Base-by-base conservation (phyloP, 2,113 vertebrate species). In the Hiodon tergisus region DNA sequence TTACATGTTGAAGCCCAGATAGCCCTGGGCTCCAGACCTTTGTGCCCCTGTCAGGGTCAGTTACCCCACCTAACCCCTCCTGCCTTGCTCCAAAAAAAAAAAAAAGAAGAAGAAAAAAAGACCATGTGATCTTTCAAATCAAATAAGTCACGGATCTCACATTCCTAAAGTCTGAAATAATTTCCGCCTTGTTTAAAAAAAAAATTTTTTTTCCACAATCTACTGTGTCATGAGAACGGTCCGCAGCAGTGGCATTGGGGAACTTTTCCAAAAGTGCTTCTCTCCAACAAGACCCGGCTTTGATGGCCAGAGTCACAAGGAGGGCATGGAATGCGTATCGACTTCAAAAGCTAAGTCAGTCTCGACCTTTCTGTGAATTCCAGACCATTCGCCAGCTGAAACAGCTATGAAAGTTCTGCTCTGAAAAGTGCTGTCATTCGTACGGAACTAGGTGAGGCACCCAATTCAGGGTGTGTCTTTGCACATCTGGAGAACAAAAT, bases 121-220 rank as follows among this genome's bases (percentile, higher is more conserved):
- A 85, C 88, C 91, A 89, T 85, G 85, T 89, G 87, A 85, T 87
- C 89, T 77, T 31, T 87, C 13, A 48, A 93, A 94, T 94, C 85
- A 87, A 95, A 92, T 91, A 92, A 90, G 80, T 76, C 83, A 85
- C 83, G 77, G 83, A 91, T 91, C 87, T 85, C 87, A 89, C 90
- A 92, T 94, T 95, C 91, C 83, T 91, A 62, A 69, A 80, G 79
- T 83, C 87, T 94, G 90, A 93, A 87, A 88, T 96, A 92, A 94
- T 85, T 90, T 90, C 88, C 71, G 46, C 69, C 63, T 84, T 84
- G 87, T 83, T 87, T 2, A 0, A 57, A 57, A 57, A 57, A 57
- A 6, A 46, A n/a, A 66, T 66, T 72, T 14, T 85, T 66, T 71
- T 72, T 74, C 65, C 71, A 74, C 61, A 86, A 85, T 86, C 80